These are phyloP conservation scores for Dolichallabes microphthalmus DNA, from an alignment of 2,113 vertebrate species.

Conservation along the genomic window DNA sequence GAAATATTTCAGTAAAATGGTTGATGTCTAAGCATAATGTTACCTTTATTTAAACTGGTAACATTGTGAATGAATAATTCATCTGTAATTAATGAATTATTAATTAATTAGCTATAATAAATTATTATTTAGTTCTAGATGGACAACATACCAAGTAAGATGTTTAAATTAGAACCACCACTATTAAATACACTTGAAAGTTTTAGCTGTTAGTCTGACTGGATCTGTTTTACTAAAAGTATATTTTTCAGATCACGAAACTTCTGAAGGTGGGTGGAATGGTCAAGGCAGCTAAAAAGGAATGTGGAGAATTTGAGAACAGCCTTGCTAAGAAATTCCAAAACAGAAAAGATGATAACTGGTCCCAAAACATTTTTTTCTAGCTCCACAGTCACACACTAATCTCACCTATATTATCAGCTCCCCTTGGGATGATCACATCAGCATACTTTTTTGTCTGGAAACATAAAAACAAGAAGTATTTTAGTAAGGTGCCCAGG, in stretches of 20 bases:
- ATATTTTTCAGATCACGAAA: neutral
- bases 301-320: conserved; percentile 1
- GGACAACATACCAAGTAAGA: neutral
- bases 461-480: conserved; percentile 28
- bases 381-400: conserved; percentile 17
- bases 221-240: neutral
- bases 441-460: conserved; percentile 98
- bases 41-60: neutral
- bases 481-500: conserved; percentile 5
- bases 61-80: neutral
- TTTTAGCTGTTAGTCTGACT: neutral
- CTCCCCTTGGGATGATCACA: conserved; percentile 93
- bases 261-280: neutral
- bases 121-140: no score
- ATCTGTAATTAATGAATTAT: no score
- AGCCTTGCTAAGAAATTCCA: conserved; percentile 45
- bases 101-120: no score
- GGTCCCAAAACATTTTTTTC: conserved; percentile 33
- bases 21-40: neutral
- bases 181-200: neutral
- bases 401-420: conserved; percentile 86
- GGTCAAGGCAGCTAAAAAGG: neutral
- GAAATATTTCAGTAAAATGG: neutral
- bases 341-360: conserved; percentile 37
- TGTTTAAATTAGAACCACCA: neutral